Evolutionary conservation across 2,797 vertebrate genomes (phyloP), one percentile per base, ranked within the genome.

Genomic region (Scyliorhinus canicula): DNA sequence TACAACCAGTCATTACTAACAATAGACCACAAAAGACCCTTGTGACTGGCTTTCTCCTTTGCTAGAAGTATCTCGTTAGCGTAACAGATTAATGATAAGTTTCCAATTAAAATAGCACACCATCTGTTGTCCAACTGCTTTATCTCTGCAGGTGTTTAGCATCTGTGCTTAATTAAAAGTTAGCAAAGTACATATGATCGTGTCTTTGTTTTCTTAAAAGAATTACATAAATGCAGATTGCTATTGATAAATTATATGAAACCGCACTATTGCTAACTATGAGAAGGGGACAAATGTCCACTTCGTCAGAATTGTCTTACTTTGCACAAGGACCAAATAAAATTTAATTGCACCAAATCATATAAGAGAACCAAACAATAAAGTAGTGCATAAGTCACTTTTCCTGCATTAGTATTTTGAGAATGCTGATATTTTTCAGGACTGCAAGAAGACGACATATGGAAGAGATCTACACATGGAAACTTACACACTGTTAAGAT

Each of bases 141-240:
- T 57, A 88, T n/a, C 85, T 60, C 52, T n/a, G 31, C 52, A 88
- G 55, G 5, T 88, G 52, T 55, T n/a, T 60, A 19, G 85, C 55
- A 88, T 57, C 52, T 57, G 31, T n/a, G 16, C 52, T 88, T 57
- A 88, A 60, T 88, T 88, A 57, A 88, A 88, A 88, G 85, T 60
- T 88, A 88, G 55, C 52, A 88, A n/a, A 5, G 52, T 35, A 86
- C 50, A 86, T 88, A 14, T 86, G 31, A 47, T 31, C 31, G 24
- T 28, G 52, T 88, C n/a, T n/a, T n/a, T n/a, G n/a, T n/a, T n/a
- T n/a, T n/a, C n/a, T n/a, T 35, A 55, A 55, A 55, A 6, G 52
- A 88, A 55, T 88, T 57, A 35, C 28, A 55, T 55, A 85, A 50
- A 16, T 11, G 44, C 82, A 85, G 44, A 24, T 52, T 85, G 2